Base-by-base conservation (phyloP, 2,888 invertebrate species). In the Aproaerema taeniolella region DNA sequence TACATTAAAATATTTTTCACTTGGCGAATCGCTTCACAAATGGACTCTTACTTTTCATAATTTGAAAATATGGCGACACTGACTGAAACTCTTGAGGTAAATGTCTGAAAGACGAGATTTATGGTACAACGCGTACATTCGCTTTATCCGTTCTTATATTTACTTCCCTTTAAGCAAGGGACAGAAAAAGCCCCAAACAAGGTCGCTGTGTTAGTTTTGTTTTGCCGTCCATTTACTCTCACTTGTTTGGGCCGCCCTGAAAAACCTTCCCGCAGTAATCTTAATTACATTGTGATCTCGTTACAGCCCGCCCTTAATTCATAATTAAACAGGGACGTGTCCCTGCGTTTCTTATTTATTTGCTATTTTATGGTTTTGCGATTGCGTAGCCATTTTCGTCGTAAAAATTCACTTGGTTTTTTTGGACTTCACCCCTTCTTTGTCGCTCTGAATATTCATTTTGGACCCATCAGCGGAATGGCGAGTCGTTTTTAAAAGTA, bases 271-370 rank as follows among this genome's bases (percentile, higher is more conserved):
- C 77, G 67, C 78, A 78, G 82, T 85, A 85, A 85, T 85, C 85
- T 85, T 83, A 82, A 85, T 85, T 83, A 82, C 75, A 75, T 77
- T 82, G 82, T 79, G 83, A 83, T 85, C 83, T 82, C 78, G 77
- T 83, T 83, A 80, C 82, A 66, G 73, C 67, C 61, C 66, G 71
- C 65, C 77, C 77, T 72, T 85, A 81, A 82, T 83, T 85, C 82
- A 85, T 83, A 85, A 85, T 85, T 83, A 85, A 86, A 81, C 76
- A 80, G 78, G 74, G 74, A 74, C 76, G 69, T 76, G 78, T 75
- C 80, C 73, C 73, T 63, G 60, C 58, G 58, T 59, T 68, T 68
- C 67, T 80, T 80, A 80, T 83, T 83, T 82, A 78, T 80, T 79
- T 78, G 71, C 69, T 72, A 76, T 80, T 79, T 80, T 76, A 77